phyloP scores from a whole-genome alignment of 1,140 invertebrate species.

The Octopus bimaculoides region DNA sequence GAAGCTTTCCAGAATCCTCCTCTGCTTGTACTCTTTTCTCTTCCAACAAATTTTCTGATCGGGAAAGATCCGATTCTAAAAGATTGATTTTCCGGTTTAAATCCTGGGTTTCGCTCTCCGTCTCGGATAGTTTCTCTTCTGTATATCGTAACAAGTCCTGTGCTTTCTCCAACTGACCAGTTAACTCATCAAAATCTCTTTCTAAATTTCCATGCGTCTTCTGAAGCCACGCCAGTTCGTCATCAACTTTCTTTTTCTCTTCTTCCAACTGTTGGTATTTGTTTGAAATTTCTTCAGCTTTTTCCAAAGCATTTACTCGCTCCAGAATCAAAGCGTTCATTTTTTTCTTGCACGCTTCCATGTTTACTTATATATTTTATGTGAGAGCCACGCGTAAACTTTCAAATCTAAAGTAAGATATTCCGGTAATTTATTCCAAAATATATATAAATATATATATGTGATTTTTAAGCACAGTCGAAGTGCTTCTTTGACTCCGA shows the following conservation, averaged over 20 bases:
- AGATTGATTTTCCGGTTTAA: conserved; percentile 14
- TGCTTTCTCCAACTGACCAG: neutral
- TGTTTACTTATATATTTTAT: neutral
- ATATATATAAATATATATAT: too few species aligned
- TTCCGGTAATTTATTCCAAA: too few species aligned
- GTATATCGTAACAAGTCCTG: neutral
- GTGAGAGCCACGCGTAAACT: too few species aligned
- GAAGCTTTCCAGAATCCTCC: conserved; percentile 14
- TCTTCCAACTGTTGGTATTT: neutral
- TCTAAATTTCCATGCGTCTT: neutral
- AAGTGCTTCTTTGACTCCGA: too few species aligned
- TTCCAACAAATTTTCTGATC: conserved; percentile 17
- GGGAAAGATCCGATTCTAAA: conserved; percentile 16
- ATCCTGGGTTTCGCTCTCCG: conserved; percentile 18
- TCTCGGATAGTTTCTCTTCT: conserved; percentile 14
- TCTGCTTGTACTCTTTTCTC: conserved; percentile 16
- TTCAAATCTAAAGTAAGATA: too few species aligned
- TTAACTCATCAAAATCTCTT: conserved; percentile 3
- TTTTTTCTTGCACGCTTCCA: neutral
- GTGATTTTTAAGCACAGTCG: too few species aligned
- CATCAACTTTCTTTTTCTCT: conserved; percentile 4
- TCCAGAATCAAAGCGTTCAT: neutral
- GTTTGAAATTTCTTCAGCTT: neutral
- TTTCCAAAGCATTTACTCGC: neutral
- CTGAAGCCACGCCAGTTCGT: neutral